Base-by-base conservation (phyloP, 1,140 invertebrate genomes). In the Drosophila ironensis region DNA sequence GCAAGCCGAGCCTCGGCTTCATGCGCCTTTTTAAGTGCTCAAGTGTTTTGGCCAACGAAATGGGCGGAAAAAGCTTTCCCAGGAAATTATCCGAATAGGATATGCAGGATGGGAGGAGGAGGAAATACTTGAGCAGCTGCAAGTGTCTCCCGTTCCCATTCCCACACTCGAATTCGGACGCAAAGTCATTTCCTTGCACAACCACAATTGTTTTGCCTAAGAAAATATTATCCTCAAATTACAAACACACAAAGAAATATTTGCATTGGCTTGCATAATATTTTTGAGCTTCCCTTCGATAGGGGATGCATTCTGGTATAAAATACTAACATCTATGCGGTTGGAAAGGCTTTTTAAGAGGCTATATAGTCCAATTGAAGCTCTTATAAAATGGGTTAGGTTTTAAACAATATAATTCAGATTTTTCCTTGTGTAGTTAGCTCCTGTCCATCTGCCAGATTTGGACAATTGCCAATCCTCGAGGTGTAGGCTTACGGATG, bases 1-100 rank as follows among this genome's bases (percentile, higher is more conserved):
- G 45, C 53, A 37, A 54, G 42, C 52, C 72, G n/a, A 33, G 73
- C 20, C 12, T 76, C 73, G 57, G 67, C 40, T 86, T 84, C 59
- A 80, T 84, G 80, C 74, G 80, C 81, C 78, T 84, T 80, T 67
- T 84, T 84, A 86, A 86, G 81, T 75, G 80, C 80, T 84, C 80
- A 84, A 84, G 80, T 84, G 71, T 71, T 74, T 78, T 59, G 51
- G 54, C 24, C 25, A 0, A 11, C 40, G 11, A 50, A 35, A 27
- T 17, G 16, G 17, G 25, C 27, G 24, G 37, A 71, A 73, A 84
- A 73, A 84, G 80, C 80, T 84, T 84, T 84, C 80, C 80, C 80
- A 84, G 80, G 80, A 86, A 86, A 84, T 81, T 80, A 74, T n/a
- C n/a, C 35, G 59, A 56, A n/a, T 30, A 30, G 28, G 38, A 20